Percentiles rank a stretch among this genome's conserved stretches.
These are phyloP conservation scores for Nomada ruficornis DNA, from an alignment of 2,888 invertebrate species.

Conservation along the genomic window DNA sequence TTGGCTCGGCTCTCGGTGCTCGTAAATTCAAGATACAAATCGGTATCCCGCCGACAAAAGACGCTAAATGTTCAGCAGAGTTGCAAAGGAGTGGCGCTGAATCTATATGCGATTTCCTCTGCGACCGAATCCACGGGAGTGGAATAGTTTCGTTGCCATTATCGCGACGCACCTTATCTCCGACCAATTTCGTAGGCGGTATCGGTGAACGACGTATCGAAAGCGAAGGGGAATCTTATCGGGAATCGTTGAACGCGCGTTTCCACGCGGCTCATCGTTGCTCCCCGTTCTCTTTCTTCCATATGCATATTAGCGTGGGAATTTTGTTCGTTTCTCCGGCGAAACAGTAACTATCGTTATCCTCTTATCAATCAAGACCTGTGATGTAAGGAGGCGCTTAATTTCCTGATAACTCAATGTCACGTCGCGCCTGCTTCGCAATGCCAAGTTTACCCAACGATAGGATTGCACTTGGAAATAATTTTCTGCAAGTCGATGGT, in stretches of 20 bases:
- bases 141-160: not conserved
- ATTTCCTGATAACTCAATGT: conserved; percentile 47
- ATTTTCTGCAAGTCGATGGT: too few species aligned
- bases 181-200: not conserved
- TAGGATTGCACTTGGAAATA: too few species aligned
- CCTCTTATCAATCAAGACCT: conserved; percentile 54
- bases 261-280: conserved; percentile 6
- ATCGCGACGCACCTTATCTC: not conserved
- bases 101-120: conserved; percentile 6
- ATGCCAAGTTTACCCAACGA: not conserved
- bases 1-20: conserved; percentile 48
- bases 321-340: not conserved
- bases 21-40: conserved; percentile 65
- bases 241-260: conserved; percentile 16
- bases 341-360: conserved; percentile 51
- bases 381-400: conserved; percentile 36
- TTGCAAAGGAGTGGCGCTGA: conserved; percentile 3
- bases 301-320: too few species aligned
- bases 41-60: conserved; percentile 50
- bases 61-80: conserved; percentile 18
- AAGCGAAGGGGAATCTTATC: conserved; percentile 28
- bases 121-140: conserved; percentile 15
- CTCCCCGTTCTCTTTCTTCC: too few species aligned
- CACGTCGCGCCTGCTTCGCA: conserved; percentile 10
- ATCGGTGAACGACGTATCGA: conserved; percentile 3